Evolutionary conservation across 2,888 invertebrate genomes (phyloP), one percentile per base, ranked within the genome.

Genomic region (Biston betularia): DNA sequence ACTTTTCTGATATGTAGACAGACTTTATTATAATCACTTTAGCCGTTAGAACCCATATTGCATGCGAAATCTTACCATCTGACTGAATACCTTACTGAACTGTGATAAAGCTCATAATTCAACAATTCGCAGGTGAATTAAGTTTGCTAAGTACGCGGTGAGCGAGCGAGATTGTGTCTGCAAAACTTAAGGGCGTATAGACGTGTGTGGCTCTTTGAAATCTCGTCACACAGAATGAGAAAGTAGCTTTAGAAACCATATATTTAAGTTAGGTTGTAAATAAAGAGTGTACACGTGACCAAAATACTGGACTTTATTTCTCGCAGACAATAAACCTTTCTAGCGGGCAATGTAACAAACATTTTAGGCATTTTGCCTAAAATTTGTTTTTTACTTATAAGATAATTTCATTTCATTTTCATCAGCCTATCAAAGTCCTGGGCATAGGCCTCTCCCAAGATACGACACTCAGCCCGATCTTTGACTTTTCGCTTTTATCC

Each of bases 101-200:
- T 10, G 24, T 4, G 7, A 54, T 48, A 54, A 48, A 54, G 54
- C 48, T 54, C 11, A 54, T 5, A 14, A 33, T 56, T 8, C 42
- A 3, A n/a, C 10, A 8, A 14, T 11, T 12, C 5, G 6, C 2
- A 38, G 24, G 24, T 53, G 53, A 58, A 58, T 64, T 58, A 53
- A 53, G 53, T 63, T 57, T 38, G 24, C 40, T 34, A 24, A 63
- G 63, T 63, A 45, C 24, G 52, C 40, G 52, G 10, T 4, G 24
- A 53, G 57, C 40, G 50, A 24, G n/a, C 46, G 33, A 52, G 58
- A 53, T 58, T 45, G 40, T 63, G 63, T 64, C 57, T 64, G 57
- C n/a, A 8, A 42, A 42, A 42, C 42, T 42, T 49, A 56, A 55
- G 49, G 48, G 55, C 55, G 56, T n/a, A 14, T 46, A 57, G 45